Evolutionary conservation across 2,797 vertebrate genomes (phyloP).

Genomic region (Menidia menidia): DNA sequence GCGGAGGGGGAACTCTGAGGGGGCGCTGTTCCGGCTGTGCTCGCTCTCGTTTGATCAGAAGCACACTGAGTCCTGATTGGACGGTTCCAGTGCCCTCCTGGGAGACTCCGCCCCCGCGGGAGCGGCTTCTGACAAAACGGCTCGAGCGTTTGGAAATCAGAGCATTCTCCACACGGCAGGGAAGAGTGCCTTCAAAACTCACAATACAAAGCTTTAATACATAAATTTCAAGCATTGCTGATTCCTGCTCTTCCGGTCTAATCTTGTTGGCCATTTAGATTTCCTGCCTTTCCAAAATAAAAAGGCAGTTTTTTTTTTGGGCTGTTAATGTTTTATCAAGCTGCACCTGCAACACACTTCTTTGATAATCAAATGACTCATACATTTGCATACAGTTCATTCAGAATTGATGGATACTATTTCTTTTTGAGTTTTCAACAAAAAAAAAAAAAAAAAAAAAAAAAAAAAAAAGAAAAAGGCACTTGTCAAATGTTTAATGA

Average conservation of each 20-base stretch:
- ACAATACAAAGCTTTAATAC: constrained; percentile 86
- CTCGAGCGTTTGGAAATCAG: constrained; percentile 83
- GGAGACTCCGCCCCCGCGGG: constrained; percentile 81
- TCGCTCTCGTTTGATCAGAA: constrained; percentile 78
- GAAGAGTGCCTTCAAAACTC: constrained; percentile 84
- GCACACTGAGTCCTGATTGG: constrained; percentile 74
- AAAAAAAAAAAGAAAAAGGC: not conserved
- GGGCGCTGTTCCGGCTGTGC: constrained; percentile 76
- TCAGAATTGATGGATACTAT: constrained; percentile 15
- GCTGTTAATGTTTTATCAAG: constrained; percentile 57
- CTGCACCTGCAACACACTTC: constrained; percentile 40
- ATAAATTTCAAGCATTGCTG: constrained; percentile 89
- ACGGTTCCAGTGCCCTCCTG: constrained; percentile 78
- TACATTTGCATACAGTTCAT: constrained; percentile 9
- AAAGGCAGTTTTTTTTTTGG: constrained; percentile 54
- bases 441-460: not conserved
- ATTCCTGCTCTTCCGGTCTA: constrained; percentile 85
- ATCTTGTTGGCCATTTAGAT: constrained; percentile 83
- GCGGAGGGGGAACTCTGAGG: constrained; percentile 65
- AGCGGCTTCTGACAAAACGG: constrained; percentile 83
- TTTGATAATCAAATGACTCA: constrained; percentile 24
- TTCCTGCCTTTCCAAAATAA: constrained; percentile 73
- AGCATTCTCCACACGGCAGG: constrained; percentile 87
- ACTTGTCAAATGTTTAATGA: not conserved
- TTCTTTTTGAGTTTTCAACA: not conserved